Conservation (phyloP, 2,113 vertebrate species). For the Ornithorhynchus anatinus region DNA sequence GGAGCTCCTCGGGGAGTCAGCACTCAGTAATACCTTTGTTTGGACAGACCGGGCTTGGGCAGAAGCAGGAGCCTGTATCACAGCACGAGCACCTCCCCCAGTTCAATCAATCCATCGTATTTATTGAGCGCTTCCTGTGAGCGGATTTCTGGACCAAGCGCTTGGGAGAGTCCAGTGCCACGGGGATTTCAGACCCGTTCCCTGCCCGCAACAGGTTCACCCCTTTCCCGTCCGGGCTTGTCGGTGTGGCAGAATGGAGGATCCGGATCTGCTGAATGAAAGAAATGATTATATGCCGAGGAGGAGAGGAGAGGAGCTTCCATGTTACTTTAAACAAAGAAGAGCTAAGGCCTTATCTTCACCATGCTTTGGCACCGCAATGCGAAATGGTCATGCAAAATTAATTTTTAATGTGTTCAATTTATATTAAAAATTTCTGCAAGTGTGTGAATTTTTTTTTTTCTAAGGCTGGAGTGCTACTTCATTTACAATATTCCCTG, state of each 20-base stretch:
- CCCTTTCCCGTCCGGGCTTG: slow-evolving; percentile 67
- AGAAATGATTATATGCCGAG: slow-evolving; percentile 78
- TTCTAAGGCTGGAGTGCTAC: slow-evolving; percentile 80
- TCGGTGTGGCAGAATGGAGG: slow-evolving; percentile 64
- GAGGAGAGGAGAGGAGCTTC: slow-evolving; percentile 67
- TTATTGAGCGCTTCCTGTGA: too few species aligned
- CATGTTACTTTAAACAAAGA: slow-evolving; percentile 82
- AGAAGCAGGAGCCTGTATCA: too few species aligned
- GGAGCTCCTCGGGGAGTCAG: too few species aligned
- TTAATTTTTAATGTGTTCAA: slow-evolving; percentile 90
- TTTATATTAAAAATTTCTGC: slow-evolving; percentile 89
- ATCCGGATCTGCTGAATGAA: slow-evolving; percentile 80
- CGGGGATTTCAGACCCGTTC: too few species aligned
- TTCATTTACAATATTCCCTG: slow-evolving; percentile 90
- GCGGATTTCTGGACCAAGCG: too few species aligned
- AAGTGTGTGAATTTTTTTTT: slow-evolving; percentile 87
- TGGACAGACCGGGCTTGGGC: too few species aligned
- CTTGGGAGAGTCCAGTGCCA: too few species aligned
- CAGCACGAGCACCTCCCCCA: too few species aligned
- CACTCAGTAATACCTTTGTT: too few species aligned
- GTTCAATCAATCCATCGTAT: too few species aligned
- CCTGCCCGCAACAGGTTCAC: too few species aligned
- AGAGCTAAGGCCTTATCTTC: slow-evolving; percentile 84
- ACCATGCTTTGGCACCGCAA: slow-evolving; percentile 81
- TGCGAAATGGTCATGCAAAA: slow-evolving; percentile 88